Percentiles rank a stretch among this genome's conserved stretches.
Evolutionary conservation across 2,797 vertebrate species (phyloP).

Genomic region (Borostomias antarcticus): DNA sequence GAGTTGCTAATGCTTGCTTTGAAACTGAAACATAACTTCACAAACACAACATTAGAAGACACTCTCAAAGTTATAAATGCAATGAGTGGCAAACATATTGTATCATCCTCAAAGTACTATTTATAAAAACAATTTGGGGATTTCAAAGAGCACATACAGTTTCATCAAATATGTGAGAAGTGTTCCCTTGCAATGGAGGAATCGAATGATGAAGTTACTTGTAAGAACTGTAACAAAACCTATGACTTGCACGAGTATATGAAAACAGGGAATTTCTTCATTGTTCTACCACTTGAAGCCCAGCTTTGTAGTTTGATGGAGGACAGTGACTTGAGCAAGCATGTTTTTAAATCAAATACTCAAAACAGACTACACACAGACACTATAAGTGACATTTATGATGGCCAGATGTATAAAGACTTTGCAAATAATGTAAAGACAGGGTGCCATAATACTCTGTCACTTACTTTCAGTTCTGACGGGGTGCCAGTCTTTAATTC

Average conservation of each 20-base stretch:
- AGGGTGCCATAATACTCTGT: neutral
- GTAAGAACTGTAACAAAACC: neutral
- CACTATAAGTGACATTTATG: neutral
- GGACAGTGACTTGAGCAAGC: neutral
- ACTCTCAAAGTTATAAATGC: conserved; percentile 11
- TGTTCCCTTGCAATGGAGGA: neutral
- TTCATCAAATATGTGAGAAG: conserved; percentile 4
- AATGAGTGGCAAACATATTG: neutral
- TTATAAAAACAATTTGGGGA: neutral
- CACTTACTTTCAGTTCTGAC: neutral
- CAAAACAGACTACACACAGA: neutral
- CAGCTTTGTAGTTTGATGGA: neutral
- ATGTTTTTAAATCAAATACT: too few species aligned
- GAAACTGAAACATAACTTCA: neutral
- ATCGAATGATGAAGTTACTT: neutral
- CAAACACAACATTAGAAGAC: neutral
- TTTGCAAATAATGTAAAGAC: neutral
- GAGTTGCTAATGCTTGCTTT: neutral
- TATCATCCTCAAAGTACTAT: neutral
- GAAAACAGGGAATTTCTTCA: conserved; percentile 1
- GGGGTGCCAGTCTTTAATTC: neutral
- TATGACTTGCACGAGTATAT: neutral
- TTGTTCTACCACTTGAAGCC: neutral
- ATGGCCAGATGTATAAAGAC: neutral
- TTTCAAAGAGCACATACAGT: conserved; percentile 1